Percentiles rank a stretch among this genome's conserved stretches.
Evolutionary conservation across 2,888 invertebrate species (phyloP).

Genomic region (Artemia sinica): DNA sequence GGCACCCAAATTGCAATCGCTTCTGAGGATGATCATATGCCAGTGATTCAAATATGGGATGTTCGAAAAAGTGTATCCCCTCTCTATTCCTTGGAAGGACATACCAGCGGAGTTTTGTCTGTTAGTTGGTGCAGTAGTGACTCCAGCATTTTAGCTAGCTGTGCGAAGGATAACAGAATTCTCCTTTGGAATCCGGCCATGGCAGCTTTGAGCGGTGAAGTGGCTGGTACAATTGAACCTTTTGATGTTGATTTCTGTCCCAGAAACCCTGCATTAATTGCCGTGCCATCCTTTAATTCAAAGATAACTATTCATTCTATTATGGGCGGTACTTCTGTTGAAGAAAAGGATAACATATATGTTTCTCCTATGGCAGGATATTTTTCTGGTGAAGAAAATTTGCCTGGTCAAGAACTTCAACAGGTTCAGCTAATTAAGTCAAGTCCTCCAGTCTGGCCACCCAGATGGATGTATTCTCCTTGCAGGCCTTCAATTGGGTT

Average conservation of each 20-base stretch:
- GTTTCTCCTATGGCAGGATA: too few species aligned
- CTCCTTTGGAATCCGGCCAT: constrained; percentile 86
- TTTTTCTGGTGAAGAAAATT: too few species aligned
- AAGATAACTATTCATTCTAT: constrained; percentile 66
- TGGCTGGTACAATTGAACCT: too few species aligned
- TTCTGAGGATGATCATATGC: constrained; percentile 82
- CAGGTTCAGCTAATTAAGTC: too few species aligned
- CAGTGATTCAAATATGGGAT: constrained; percentile 86
- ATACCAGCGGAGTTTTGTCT: constrained; percentile 64
- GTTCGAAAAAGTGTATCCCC: constrained; percentile 70
- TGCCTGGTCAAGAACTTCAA: too few species aligned
- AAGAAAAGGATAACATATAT: too few species aligned
- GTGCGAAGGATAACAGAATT: constrained; percentile 77
- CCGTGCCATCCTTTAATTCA: constrained; percentile 68
- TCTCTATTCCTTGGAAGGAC: constrained; percentile 62
- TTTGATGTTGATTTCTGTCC: constrained; percentile 85
- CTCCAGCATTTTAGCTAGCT: constrained; percentile 67
- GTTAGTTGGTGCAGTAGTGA: constrained; percentile 79
- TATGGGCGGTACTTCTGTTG: constrained; percentile 42
- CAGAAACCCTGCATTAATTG: constrained; percentile 65
- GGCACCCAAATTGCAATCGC: constrained; percentile 87
- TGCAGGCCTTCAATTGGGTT: constrained; percentile 59
- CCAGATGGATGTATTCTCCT: too few species aligned
- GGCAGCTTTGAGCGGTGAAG: constrained; percentile 39
- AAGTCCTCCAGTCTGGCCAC: too few species aligned